These are phyloP conservation scores for Oryzias javanicus DNA, from an alignment of 2,113 vertebrate species.

Conservation along the genomic window DNA sequence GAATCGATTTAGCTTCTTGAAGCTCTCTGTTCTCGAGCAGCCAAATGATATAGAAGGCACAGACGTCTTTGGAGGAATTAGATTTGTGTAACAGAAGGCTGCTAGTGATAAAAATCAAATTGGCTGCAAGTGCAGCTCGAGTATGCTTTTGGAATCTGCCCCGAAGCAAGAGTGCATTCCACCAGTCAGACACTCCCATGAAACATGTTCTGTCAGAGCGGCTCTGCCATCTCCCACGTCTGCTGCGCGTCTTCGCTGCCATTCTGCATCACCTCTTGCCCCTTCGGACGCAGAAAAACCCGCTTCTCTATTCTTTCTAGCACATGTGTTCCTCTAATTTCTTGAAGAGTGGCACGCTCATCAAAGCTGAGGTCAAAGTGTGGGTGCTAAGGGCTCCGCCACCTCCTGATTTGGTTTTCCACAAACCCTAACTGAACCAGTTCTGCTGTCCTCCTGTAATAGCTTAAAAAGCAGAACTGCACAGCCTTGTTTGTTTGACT, in stretches of 20 bases:
- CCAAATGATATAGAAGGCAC: not conserved
- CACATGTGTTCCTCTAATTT: conserved; percentile 11
- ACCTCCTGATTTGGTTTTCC: conserved; percentile 7
- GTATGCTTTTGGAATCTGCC: conserved; percentile 37
- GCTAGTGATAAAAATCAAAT: conserved; percentile 25
- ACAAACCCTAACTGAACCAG: conserved; percentile 28
- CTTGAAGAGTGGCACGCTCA: conserved; percentile 21
- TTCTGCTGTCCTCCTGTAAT: not conserved
- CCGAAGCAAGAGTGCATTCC: conserved; percentile 59
- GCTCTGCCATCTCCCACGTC: conserved; percentile 33
- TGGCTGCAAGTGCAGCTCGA: conserved; percentile 30
- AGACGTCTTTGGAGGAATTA: not conserved
- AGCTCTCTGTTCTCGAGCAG: not conserved
- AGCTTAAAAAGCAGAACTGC: conserved; percentile 18
- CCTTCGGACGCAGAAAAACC: conserved; percentile 37
- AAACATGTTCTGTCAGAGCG: conserved; percentile 60
- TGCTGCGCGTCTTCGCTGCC: conserved; percentile 44
- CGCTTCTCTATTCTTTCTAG: conserved; percentile 2
- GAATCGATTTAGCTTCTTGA: conserved; percentile 19
- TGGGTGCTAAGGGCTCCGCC: not conserved
- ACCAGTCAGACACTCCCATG: conserved; percentile 61
- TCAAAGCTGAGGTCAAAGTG: conserved; percentile 31
- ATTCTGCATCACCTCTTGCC: conserved; percentile 47
- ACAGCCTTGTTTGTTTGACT: conserved; percentile 48
- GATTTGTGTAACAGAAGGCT: conserved; percentile 1